A percentile compares a stretch with the other conserved stretches of the same genome.
Conservation (phyloP, 2,888 invertebrate genomes). For the Torymus texanus region DNA sequence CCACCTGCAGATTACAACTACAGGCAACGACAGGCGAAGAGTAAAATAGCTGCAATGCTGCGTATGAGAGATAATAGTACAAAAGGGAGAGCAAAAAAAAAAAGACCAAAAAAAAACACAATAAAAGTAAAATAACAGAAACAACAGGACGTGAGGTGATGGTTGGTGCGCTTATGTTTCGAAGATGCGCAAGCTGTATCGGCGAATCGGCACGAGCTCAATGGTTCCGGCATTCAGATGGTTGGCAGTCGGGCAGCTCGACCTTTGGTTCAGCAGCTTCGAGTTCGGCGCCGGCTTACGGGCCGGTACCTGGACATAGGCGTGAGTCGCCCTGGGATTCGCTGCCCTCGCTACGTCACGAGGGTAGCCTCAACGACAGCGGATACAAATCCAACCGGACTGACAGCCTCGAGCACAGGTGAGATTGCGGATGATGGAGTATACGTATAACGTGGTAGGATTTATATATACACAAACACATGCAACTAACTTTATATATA, state of each 20-base stretch:
- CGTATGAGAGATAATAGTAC: no score
- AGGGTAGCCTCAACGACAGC: slow-evolving; percentile 90
- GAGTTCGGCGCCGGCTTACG: slow-evolving; percentile 71
- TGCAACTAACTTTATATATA: no score
- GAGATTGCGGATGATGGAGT: slow-evolving; percentile 57
- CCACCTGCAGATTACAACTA: no score
- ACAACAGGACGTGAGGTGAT: neutral
- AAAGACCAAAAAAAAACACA: neutral
- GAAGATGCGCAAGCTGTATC: slow-evolving; percentile 88
- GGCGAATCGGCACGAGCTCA: slow-evolving; percentile 92
- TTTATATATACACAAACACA: no score
- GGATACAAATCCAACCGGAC: slow-evolving; percentile 91
- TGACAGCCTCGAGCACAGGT: slow-evolving; percentile 92
- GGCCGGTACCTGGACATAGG: slow-evolving; percentile 78
- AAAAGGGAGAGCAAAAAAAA: neutral
- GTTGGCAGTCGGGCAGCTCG: slow-evolving; percentile 88
- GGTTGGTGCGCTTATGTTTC: slow-evolving; percentile 47
- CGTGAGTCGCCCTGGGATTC: slow-evolving; percentile 91
- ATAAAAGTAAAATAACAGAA: neutral
- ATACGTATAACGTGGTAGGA: no score
- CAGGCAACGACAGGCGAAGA: no score
- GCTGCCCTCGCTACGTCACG: slow-evolving; percentile 88
- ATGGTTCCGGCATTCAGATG: slow-evolving; percentile 93
- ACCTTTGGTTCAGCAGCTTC: slow-evolving; percentile 80
- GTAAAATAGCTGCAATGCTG: no score